Conservation (phyloP, 2,113 vertebrate species). For the Passer domesticus region DNA sequence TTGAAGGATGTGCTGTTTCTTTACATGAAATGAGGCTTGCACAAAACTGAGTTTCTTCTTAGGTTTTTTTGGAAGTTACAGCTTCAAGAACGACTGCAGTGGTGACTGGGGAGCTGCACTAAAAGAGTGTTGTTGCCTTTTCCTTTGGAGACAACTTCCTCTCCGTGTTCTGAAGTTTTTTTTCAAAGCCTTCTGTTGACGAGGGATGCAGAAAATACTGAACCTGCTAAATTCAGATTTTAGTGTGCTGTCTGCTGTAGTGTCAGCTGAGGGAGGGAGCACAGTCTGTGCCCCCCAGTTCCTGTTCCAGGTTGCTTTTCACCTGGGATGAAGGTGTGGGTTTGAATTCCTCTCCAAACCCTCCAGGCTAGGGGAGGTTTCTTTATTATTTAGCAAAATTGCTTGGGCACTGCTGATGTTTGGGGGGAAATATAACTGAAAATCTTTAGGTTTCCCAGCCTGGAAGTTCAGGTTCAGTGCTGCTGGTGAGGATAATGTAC, state of each 20-base stretch:
- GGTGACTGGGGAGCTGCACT: neutral
- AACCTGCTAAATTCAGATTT: neutral
- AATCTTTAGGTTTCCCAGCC: neutral
- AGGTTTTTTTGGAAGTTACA: neutral
- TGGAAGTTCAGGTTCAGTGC: neutral
- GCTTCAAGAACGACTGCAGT: neutral
- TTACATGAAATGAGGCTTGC: neutral
- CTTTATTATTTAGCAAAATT: neutral
- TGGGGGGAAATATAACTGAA: neutral
- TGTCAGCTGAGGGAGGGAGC: neutral
- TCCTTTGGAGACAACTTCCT: slow-evolving; percentile 8
- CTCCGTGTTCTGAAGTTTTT: neutral
- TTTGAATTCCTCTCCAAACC: neutral
- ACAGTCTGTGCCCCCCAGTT: neutral
- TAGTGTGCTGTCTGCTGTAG: neutral
- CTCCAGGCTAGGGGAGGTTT: neutral
- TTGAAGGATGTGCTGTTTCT: neutral
- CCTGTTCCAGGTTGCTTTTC: neutral
- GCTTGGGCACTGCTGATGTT: neutral
- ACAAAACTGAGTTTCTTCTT: neutral
- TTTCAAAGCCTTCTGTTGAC: slow-evolving; percentile 33
- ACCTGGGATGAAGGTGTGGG: neutral
- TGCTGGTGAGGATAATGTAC: neutral
- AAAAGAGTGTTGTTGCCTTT: slow-evolving; percentile 6
- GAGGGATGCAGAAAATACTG: slow-evolving; percentile 9